phyloP scores from a whole-genome alignment of 2,888 invertebrate species.

The Oxyteleia sp. region DNA sequence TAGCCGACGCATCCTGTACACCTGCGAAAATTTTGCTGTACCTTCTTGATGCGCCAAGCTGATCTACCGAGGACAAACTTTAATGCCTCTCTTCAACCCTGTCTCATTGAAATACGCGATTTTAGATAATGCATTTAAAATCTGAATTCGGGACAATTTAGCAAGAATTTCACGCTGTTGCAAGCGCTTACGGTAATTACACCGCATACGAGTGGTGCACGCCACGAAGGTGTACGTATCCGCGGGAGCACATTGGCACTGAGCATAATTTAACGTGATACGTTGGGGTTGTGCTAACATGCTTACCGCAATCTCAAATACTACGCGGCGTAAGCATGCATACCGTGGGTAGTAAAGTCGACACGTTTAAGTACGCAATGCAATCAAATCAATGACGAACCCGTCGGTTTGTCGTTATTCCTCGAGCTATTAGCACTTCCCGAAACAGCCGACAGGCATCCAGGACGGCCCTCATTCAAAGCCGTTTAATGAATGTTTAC shows the following conservation, averaged over 20 bases:
- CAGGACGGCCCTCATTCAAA: conserved; percentile 44
- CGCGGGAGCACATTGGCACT: conserved; percentile 78
- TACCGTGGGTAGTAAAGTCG: conserved; percentile 63
- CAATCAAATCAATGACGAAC: conserved; percentile 73
- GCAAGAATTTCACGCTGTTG: conserved; percentile 49
- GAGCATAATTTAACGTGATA: conserved; percentile 87
- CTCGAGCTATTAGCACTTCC: conserved; percentile 69
- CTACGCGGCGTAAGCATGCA: conserved; percentile 70
- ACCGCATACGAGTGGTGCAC: conserved; percentile 75
- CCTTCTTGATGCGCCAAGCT: too few species aligned
- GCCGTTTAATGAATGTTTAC: conserved; percentile 65
- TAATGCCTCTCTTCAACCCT: too few species aligned
- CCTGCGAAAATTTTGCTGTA: too few species aligned
- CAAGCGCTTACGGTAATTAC: conserved; percentile 80
- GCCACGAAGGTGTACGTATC: conserved; percentile 62
- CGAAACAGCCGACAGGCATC: conserved; percentile 63
- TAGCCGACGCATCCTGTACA: too few species aligned
- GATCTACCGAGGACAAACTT: too few species aligned
- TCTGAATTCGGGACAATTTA: conserved; percentile 28
- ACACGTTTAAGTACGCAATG: conserved; percentile 69
- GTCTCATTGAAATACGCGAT: too few species aligned
- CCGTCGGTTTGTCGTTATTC: conserved; percentile 69
- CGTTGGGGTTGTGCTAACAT: conserved; percentile 87
- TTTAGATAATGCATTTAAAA: conserved; percentile 45
- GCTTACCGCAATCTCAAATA: conserved; percentile 87